These are phyloP conservation scores for Serinus canaria DNA, from an alignment of 2,113 vertebrate species.

Conservation along the genomic window DNA sequence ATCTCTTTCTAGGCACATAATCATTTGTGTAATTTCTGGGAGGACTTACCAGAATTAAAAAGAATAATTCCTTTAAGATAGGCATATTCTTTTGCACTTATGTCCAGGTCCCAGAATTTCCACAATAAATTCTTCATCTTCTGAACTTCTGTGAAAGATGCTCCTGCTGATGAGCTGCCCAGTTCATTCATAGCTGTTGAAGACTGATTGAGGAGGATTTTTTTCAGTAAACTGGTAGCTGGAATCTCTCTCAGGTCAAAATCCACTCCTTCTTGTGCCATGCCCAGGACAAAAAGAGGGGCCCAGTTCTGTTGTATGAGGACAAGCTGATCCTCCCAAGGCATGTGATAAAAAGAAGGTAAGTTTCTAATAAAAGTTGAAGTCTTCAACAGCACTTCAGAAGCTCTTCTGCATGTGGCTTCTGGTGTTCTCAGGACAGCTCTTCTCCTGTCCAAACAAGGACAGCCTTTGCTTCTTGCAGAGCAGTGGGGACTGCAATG, in stretches of 20 bases:
- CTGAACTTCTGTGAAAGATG: slow-evolving; percentile 15
- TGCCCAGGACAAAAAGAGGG: slow-evolving; percentile 49
- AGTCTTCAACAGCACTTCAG: slow-evolving; percentile 59
- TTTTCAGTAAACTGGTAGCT: slow-evolving; percentile 49
- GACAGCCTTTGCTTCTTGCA: background rate
- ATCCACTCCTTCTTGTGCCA: slow-evolving; percentile 56
- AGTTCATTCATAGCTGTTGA: background rate
- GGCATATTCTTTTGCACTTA: slow-evolving; percentile 55
- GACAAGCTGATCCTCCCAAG: slow-evolving; percentile 44
- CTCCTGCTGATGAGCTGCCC: background rate
- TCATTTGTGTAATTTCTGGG: background rate
- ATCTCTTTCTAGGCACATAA: background rate
- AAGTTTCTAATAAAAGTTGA: slow-evolving; percentile 58
- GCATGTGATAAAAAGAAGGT: slow-evolving; percentile 51
- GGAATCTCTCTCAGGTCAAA: slow-evolving; percentile 56
- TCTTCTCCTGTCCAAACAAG: background rate
- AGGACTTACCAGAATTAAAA: slow-evolving; percentile 57
- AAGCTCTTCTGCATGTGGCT: slow-evolving; percentile 1
- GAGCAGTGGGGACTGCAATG: background rate
- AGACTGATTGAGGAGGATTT: slow-evolving; percentile 50
- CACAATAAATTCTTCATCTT: slow-evolving; percentile 46
- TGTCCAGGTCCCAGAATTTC: slow-evolving; percentile 44
- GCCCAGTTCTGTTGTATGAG: slow-evolving; percentile 46
- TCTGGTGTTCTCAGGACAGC: slow-evolving; percentile 33
- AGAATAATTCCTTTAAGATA: slow-evolving; percentile 66